phyloP scores from a whole-genome alignment of 2,888 invertebrate species.

The Cryptus viduatorius region DNA sequence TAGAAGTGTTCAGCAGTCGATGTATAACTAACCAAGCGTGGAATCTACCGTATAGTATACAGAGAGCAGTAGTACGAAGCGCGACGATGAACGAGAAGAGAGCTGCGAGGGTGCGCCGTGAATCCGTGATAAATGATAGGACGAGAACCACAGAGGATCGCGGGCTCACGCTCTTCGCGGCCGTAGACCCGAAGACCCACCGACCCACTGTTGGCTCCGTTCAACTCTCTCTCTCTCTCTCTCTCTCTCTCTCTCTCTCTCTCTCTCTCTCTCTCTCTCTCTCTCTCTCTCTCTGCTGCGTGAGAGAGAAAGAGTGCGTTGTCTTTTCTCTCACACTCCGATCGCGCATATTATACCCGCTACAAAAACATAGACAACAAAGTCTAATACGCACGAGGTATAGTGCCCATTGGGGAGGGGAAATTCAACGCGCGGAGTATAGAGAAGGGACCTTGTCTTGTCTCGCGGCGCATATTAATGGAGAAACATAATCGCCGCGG shows the following conservation, averaged over 20 bases:
- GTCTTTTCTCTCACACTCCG: neutral
- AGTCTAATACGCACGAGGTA: neutral
- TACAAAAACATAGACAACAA: conserved; percentile 3
- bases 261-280: too few relatives aligned
- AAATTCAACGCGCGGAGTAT: conserved; percentile 38
- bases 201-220: conserved; percentile 77
- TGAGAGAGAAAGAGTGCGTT: neutral
- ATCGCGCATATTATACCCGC: neutral
- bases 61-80: neutral
- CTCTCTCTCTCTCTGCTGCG: neutral
- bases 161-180: conserved; percentile 70
- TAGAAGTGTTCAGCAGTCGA: too few relatives aligned
- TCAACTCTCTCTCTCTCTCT: conserved; percentile 7
- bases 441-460: conserved; percentile 74
- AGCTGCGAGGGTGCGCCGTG: conserved; percentile 65
- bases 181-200: conserved; percentile 81
- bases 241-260: too few relatives aligned
- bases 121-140: conserved; percentile 83
- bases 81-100: conserved; percentile 38
- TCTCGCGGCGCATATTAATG: conserved; percentile 83
- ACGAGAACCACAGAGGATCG: conserved; percentile 55
- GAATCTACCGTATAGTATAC: conserved; percentile 23
- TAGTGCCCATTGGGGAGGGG: neutral
- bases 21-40: conserved; percentile 23
- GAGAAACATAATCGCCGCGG: conserved; percentile 83